Conservation (phyloP, 2,797 vertebrate genomes). For the Urocyon cinereoargenteus region DNA sequence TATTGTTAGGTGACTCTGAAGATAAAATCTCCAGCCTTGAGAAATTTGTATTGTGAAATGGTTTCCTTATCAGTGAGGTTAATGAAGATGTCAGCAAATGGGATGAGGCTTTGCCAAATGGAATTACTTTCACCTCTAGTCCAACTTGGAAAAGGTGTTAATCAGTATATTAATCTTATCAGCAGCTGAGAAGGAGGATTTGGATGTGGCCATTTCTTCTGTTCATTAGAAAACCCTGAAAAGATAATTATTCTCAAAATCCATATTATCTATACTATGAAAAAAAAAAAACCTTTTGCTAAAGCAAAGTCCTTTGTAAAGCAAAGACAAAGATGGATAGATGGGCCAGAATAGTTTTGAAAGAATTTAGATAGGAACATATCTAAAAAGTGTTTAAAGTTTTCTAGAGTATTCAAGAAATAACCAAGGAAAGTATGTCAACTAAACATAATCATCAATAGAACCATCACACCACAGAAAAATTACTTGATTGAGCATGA, state of each 20-base stretch:
- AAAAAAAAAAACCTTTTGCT: conserved; percentile 65
- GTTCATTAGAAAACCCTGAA: conserved; percentile 82
- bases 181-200: conserved; percentile 79
- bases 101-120: conserved; percentile 85
- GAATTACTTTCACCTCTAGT: conserved; percentile 86
- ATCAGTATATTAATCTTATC: conserved; percentile 89
- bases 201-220: conserved; percentile 82
- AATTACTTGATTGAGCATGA: not conserved
- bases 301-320: conserved; percentile 70
- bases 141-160: conserved; percentile 86
- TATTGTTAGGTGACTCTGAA: conserved; percentile 84
- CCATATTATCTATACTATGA: conserved; percentile 75
- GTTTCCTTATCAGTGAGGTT: conserved; percentile 88
- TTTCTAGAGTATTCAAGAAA: conserved; percentile 14
- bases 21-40: conserved; percentile 86
- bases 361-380: not conserved
- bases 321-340: conserved; percentile 64
- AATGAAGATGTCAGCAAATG: conserved; percentile 90
- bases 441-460: not conserved
- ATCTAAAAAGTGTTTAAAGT: not conserved
- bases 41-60: conserved; percentile 87
- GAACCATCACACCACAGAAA: not conserved
- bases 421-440: not conserved
- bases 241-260: conserved; percentile 87
- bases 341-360: not conserved